phyloP scores from a whole-genome alignment of 1,140 invertebrate genomes.

The Drosophila oshimai region DNA sequence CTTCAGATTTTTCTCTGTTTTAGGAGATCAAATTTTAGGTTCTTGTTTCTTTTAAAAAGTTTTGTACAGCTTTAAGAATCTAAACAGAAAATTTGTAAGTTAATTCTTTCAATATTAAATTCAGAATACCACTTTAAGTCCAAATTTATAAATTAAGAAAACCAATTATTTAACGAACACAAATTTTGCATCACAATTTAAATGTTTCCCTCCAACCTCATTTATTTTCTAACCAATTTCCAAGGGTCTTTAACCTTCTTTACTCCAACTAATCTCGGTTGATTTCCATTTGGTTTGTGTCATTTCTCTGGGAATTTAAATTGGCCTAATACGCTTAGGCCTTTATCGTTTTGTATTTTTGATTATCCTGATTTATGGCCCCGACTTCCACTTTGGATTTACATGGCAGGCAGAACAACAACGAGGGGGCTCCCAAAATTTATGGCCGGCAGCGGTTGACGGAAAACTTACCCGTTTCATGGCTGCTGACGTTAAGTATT shows the following conservation, averaged over 20 bases:
- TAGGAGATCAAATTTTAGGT: no score
- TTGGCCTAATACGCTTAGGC: conserved; percentile 47
- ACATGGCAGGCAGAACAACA: conserved; percentile 30
- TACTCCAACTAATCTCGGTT: not conserved
- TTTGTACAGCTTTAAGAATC: no score
- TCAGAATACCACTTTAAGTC: no score
- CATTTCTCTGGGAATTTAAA: conserved; percentile 16
- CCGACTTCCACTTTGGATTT: conserved; percentile 27
- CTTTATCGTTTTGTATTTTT: conserved; percentile 63
- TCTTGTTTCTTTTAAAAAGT: no score
- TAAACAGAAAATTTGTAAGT: no score
- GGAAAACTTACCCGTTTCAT: conserved; percentile 72
- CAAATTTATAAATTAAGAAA: no score
- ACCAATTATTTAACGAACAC: no score
- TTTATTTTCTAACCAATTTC: no score
- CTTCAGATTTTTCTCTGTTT: no score
- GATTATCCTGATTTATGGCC: conserved; percentile 74
- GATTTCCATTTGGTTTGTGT: not conserved
- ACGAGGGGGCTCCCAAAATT: conserved; percentile 31
- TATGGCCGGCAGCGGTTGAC: conserved; percentile 45
- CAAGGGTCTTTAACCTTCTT: not conserved
- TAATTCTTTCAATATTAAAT: no score
- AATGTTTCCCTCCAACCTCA: not conserved
- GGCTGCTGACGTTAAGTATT: conserved; percentile 63
- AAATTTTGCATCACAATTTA: not conserved